Base-by-base conservation (phyloP, 2,113 vertebrate genomes). In the Ploceus nigricollis region DNA sequence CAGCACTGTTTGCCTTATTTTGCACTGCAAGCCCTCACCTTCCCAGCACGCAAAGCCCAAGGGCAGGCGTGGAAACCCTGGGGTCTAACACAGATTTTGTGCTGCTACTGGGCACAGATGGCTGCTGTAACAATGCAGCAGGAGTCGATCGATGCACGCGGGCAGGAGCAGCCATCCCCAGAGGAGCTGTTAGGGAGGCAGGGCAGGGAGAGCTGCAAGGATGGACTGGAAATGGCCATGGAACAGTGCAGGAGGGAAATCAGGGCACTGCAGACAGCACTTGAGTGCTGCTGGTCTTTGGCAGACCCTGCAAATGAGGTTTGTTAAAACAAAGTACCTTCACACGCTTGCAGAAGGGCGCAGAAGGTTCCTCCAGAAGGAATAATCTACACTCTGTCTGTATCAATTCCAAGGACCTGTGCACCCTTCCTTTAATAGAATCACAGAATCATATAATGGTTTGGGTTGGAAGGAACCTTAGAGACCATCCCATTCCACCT, bases 141-240 rank as follows among this genome's bases (percentile, higher is more conserved):
- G 70, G 25, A 82, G 65, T 76, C 61, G 23, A 39, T 82, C 0
- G 1, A 31, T 42, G 9, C 8, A 33, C 1, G 0, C 1, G 3
- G 72, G 72, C 76, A 71, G 60, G 71, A 70, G 63, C 53, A 82
- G 57, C 54, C 35, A 58, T 13, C 35, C 80, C 82, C 35, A 27
- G 14, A 23, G 77, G 63, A 90, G 72, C 1, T 7, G 64, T 63
- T 37, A 47, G 69, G 8, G 61, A 71, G 40, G 22, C 21, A 30
- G 61, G 70, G 50, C 69, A 73, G 48, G 42, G 75, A 54, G 42
- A 12, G 25, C 69, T 25, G 3, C 58, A 37, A 39, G 54, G 63
- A 33, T 25, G 21, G 4, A 9, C 57, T 22, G 11, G 13, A 69
- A 85, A 48, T 30, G 71, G 71, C 70, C 28, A 30, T 19, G 51